Percentiles rank a stretch among this genome's conserved stretches.
These are phyloP conservation scores for Empis stercorea DNA, from an alignment of 2,888 invertebrate genomes.

Conservation along the genomic window DNA sequence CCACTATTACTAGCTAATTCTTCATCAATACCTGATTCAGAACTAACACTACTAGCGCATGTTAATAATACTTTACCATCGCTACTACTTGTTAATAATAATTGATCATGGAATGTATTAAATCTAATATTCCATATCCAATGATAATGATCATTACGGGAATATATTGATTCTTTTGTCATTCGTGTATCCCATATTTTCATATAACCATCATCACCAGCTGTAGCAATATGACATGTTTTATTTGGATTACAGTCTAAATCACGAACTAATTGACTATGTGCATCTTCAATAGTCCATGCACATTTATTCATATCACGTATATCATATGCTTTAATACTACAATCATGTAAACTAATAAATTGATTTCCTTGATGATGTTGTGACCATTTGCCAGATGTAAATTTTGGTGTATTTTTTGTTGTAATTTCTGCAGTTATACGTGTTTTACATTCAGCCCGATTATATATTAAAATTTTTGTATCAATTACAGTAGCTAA, in stretches of 20 bases:
- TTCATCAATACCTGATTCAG: conserved; percentile 46
- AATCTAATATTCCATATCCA: conserved; percentile 93
- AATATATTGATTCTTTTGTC: conserved; percentile 62
- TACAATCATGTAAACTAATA: conserved; percentile 73
- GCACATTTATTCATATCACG: conserved; percentile 59
- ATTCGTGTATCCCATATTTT: conserved; percentile 95
- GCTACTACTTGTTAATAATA: conserved; percentile 85
- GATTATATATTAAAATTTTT: conserved; percentile 64
- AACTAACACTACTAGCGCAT: conserved; percentile 76
- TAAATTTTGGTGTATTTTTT: conserved; percentile 65
- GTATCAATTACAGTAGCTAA: conserved; percentile 66
- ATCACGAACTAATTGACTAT: conserved; percentile 78
- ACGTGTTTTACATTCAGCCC: conserved; percentile 41
- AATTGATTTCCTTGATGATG: conserved; percentile 61
- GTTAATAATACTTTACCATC: conserved; percentile 86
- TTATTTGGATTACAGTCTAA: conserved; percentile 97
- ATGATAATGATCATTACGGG: conserved; percentile 73
- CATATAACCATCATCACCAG: conserved; percentile 89
- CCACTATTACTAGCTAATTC: conserved; percentile 17
- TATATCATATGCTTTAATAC: conserved; percentile 78
- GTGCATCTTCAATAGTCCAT: conserved; percentile 77
- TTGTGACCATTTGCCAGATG: conserved; percentile 88
- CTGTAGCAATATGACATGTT: conserved; percentile 84
- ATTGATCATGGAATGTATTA: conserved; percentile 94
- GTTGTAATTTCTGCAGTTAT: conserved; percentile 42